Evolutionary conservation across 2,888 invertebrate genomes (phyloP).

Genomic region (Coleophora deauratella): DNA sequence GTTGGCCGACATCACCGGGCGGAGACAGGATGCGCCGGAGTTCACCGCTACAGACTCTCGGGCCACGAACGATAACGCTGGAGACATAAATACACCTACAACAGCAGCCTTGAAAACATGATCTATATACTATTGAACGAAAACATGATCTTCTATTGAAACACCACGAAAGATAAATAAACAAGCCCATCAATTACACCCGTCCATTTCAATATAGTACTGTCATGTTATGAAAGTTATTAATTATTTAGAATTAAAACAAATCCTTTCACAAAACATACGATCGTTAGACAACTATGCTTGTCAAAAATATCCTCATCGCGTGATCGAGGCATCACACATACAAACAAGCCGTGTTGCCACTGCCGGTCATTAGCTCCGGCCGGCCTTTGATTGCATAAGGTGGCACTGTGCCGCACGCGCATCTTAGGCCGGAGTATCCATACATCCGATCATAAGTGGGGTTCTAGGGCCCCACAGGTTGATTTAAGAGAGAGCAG

Average conservation of each 20-base stretch:
- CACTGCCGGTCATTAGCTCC: constrained; percentile 48
- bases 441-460: constrained; percentile 45
- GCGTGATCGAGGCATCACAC: constrained; percentile 35
- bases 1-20: constrained; percentile 51
- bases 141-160: no score
- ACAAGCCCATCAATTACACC: no score
- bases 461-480: constrained; percentile 65
- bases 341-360: constrained; percentile 35
- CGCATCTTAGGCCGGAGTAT: constrained; percentile 47
- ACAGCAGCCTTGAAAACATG: no score
- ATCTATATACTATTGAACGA: no score
- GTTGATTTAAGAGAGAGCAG: constrained; percentile 72
- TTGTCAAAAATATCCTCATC: constrained; percentile 21
- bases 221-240: constrained; percentile 1
- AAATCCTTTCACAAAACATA: constrained; percentile 38
- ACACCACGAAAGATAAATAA: no score
- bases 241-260: constrained; percentile 21
- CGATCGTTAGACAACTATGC: constrained; percentile 24
- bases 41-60: constrained; percentile 54
- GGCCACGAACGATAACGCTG: no score
- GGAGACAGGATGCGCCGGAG: constrained; percentile 63
- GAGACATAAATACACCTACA: no score
- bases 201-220: no score
- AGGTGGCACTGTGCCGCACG: constrained; percentile 29
- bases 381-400: constrained; percentile 41